Base-by-base conservation (phyloP, 2,888 invertebrate genomes). In the Pollenia amentaria region DNA sequence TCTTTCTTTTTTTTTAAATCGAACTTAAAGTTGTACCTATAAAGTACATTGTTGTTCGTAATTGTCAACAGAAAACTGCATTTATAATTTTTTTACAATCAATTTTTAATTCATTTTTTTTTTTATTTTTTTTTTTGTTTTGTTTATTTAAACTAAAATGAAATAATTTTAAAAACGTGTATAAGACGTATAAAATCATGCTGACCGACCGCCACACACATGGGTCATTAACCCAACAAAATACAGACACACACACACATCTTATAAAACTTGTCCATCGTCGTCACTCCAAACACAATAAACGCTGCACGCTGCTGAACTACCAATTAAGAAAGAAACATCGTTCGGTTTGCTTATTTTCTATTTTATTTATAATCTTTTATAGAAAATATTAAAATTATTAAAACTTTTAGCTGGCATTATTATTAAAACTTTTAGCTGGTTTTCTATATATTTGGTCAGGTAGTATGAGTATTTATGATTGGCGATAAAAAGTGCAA, bases 211-310 rank as follows among this genome's bases (percentile, higher is more conserved):
- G 67, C 12, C 21, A 14, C 21, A 62, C 16, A 29, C 57, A 40
- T 1, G 60, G 81, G 67, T 82, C 81, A 75, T 57, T 75, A 75
- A 69, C 81, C 81, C 60, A 81, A 42, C 42, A 75, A 75, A 51
- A 48, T 16, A 75, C 29, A 67, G 57, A 73, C n/a, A 57, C 38
- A 48, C 51, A 51, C 18, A 42, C 48, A 48, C 42, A 57, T 46
- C 67, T 67, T 44, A 16, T 57, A 75, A 69, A 48, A 69, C 16
- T n/a, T 67, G 57, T 48, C 48, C 40, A 53, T 40, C 70, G 9
- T 38, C 14, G 70, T 42, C 51, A 69, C 21, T 62, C 3, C 53
- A 79, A 62, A 44, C 60, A 79, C 42, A 79, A 60, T 70, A 62
- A 70, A 51, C 8, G 62, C 70, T 72, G 40, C 70, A 64, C 53